Evolutionary conservation across 2,888 invertebrate genomes (phyloP).

Genomic region (Augochlorella aurata): DNA sequence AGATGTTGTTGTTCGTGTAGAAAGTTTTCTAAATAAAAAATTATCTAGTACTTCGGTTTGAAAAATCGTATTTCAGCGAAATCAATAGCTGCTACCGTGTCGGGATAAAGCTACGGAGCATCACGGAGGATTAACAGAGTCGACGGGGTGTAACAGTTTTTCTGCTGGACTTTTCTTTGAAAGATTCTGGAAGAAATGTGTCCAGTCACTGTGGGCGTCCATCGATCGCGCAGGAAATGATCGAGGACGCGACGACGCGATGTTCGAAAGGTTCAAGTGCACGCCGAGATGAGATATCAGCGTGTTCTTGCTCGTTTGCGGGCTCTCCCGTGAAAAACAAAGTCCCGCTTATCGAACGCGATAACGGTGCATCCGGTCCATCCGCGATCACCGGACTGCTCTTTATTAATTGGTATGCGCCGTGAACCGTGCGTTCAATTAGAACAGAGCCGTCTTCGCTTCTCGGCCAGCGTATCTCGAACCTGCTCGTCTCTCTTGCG

Average conservation of each 20-base stretch:
- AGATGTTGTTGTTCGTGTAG: too few species aligned
- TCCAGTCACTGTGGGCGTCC: not conserved
- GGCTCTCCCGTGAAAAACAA: conserved; percentile 23
- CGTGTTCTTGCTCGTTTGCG: not conserved
- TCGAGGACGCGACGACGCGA: not conserved
- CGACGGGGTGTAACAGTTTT: not conserved
- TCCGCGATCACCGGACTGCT: conserved; percentile 39
- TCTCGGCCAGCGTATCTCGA: not conserved
- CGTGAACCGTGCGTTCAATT: conserved; percentile 54
- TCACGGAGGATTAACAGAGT: not conserved
- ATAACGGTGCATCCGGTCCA: conserved; percentile 46
- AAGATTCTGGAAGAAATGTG: not conserved
- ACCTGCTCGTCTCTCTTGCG: conserved; percentile 6
- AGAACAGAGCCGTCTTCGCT: conserved; percentile 37
- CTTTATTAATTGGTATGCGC: conserved; percentile 59
- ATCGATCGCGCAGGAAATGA: not conserved
- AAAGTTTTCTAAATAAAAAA: too few species aligned
- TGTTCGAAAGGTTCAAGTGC: not conserved
- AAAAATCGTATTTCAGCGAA: too few species aligned
- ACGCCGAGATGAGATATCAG: not conserved
- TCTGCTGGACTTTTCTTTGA: not conserved
- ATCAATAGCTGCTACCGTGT: too few species aligned
- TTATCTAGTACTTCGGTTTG: too few species aligned
- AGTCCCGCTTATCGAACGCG: conserved; percentile 33
- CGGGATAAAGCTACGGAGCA: too few species aligned